These are phyloP conservation scores for Microctonus brassicae DNA, from an alignment of 2,888 invertebrate species.

Conservation along the genomic window DNA sequence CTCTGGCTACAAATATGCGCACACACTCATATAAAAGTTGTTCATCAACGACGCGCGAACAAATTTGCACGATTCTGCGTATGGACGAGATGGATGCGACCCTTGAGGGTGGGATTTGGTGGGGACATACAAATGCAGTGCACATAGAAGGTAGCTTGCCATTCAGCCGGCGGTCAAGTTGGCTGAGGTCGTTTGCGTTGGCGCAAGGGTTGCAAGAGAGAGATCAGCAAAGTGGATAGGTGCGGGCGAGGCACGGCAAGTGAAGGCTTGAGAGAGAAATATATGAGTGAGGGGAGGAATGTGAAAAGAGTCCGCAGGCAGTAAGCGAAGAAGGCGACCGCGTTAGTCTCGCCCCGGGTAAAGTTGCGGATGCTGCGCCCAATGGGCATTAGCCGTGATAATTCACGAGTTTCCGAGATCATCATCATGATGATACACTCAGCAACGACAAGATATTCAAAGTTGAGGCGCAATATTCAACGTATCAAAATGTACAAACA, in stretches of 20 bases:
- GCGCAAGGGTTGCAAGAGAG: slow-evolving; percentile 25
- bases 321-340: slow-evolving; percentile 23
- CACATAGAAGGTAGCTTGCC: slow-evolving; percentile 20
- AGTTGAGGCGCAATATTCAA: slow-evolving; percentile 5
- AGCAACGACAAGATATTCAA: not conserved
- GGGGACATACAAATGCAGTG: not conserved
- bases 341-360: slow-evolving; percentile 35
- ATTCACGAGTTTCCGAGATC: slow-evolving; percentile 29
- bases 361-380: slow-evolving; percentile 41
- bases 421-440: slow-evolving; percentile 23
- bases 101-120: not conserved
- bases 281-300: slow-evolving; percentile 1
- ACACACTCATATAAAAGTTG: slow-evolving; percentile 19
- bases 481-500: slow-evolving; percentile 7
- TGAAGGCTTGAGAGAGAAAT: not conserved
- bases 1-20: not conserved
- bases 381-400: slow-evolving; percentile 45
- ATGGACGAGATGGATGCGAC: slow-evolving; percentile 35
- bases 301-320: slow-evolving; percentile 19
- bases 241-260: not conserved
- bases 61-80: slow-evolving; percentile 48
- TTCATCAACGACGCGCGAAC: slow-evolving; percentile 34
- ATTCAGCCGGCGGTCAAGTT: slow-evolving; percentile 39
- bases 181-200: slow-evolving; percentile 30
- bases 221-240: not conserved